Evolutionary conservation across 2,888 invertebrate species (phyloP).

Genomic region (Drosophila anceps): DNA sequence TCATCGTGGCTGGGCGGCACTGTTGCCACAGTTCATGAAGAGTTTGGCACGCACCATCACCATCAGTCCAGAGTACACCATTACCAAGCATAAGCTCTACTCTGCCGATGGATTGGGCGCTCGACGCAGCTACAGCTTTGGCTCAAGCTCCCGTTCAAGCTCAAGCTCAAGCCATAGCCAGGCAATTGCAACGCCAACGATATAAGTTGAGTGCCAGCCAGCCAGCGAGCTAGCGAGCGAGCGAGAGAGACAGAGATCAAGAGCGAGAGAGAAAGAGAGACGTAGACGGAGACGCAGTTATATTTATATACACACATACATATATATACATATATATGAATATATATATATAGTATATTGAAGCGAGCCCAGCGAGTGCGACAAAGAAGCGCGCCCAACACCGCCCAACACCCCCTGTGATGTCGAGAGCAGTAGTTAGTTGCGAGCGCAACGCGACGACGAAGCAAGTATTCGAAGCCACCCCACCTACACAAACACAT

Average conservation of each 20-base stretch:
- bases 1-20: conserved; percentile 82
- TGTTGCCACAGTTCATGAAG: conserved; percentile 83
- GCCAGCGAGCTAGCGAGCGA: conserved; percentile 19
- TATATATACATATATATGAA: conserved; percentile 13
- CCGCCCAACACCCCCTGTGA: conserved; percentile 75
- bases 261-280: conserved; percentile 42
- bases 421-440: conserved; percentile 77
- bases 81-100: conserved; percentile 82
- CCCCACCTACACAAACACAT: conserved; percentile 76
- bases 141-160: conserved; percentile 53
- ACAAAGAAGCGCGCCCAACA: conserved; percentile 53
- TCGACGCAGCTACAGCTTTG: conserved; percentile 72
- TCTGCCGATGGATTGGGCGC: conserved; percentile 71
- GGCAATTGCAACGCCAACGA: conserved; percentile 74
- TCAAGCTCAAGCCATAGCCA: conserved; percentile 56
- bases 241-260: conserved; percentile 32
- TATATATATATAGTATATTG: conserved; percentile 16
- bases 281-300: conserved; percentile 28
- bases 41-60: conserved; percentile 82
- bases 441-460: conserved; percentile 75
- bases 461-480: conserved; percentile 82
- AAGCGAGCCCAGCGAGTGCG: conserved; percentile 60
- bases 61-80: conserved; percentile 82
- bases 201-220: conserved; percentile 40
- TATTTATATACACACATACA: conserved; percentile 21